Base-by-base conservation (phyloP, 1,140 invertebrate species). In the Muscidifurax raptorellus region DNA sequence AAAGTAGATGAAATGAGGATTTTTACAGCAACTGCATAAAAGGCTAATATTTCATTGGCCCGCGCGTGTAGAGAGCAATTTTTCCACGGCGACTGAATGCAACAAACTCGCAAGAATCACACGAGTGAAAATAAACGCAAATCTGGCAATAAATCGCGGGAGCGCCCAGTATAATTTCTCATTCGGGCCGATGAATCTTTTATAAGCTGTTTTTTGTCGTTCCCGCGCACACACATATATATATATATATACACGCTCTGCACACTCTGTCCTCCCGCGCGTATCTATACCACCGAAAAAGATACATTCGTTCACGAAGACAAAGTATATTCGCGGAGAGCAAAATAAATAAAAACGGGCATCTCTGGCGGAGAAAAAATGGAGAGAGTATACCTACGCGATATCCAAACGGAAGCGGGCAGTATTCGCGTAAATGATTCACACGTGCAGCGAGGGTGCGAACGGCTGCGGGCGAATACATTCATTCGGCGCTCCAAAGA, bases 371-470 rank as follows among this genome's bases (percentile, higher is more conserved):
- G 71, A 69, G 71, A 72, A 72, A 72, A 72, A 32, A 32, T 6
- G 0, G 3, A 18, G 71, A 72, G 71, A 36, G n/a, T 72, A 36
- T 32, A 36, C n/a, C 22, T 4, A 27, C 18, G 72, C 47, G 85
- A 86, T 86, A 82, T 85, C 80, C 69, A 83, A 59, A 67, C 44
- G 83, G 32, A 69, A 79, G 77, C 74, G 81, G 59, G 30, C 79
- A 64, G 82, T 74, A 82, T 80, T 74, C 87, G 72, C 28, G 77
- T 84, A 88, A 88, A 88, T 86, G 85, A 87, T 85, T 88, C 78
- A 82, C 83, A 66, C 75, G 40, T 69, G 5, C 66, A 22, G 25
- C n/a, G 64, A 18, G 72, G 30, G 72, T 47, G 72, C 40, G 25
- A 75, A 36, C 32, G 30, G 64, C 84, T 79, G 82, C 72, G 71